A percentile compares a stretch with the other conserved stretches of the same genome.
Evolutionary conservation across 2,888 invertebrate genomes (phyloP).

Genomic region (Parnassius glacialis): DNA sequence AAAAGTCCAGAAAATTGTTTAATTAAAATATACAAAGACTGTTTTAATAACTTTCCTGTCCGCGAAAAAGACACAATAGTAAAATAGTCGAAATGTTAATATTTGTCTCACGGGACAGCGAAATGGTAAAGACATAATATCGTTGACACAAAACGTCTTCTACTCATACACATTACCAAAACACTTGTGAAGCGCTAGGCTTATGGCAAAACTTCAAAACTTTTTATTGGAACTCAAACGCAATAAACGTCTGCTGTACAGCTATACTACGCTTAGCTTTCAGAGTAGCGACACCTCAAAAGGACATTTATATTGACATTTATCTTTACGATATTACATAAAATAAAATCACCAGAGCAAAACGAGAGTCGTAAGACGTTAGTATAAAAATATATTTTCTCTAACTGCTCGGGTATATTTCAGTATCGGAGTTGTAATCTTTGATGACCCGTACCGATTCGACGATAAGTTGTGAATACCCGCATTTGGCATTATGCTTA

Average conservation of each 20-base stretch:
- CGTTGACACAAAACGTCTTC: too few relatives aligned
- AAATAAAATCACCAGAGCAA: conserved; percentile 30
- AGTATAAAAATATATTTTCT: conserved; percentile 26
- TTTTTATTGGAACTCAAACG: too few relatives aligned
- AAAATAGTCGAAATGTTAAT: too few relatives aligned
- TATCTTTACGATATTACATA: conserved; percentile 29
- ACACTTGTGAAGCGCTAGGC: too few relatives aligned
- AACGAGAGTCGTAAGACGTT: conserved; percentile 27
- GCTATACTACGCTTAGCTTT: conserved; percentile 12
- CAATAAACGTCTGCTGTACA: not conserved
- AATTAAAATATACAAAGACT: too few relatives aligned
- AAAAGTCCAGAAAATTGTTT: too few relatives aligned
- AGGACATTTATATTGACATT: conserved; percentile 28
- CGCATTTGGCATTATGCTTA: not conserved
- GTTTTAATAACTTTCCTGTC: too few relatives aligned
- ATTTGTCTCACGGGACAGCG: too few relatives aligned
- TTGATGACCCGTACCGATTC: conserved; percentile 10
- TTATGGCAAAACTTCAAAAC: too few relatives aligned
- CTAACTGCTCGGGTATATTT: conserved; percentile 21
- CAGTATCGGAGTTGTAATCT: conserved; percentile 17
- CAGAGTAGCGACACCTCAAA: conserved; percentile 10
- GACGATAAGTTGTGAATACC: conserved; percentile 1
- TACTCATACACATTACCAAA: too few relatives aligned
- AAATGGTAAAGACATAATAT: too few relatives aligned
- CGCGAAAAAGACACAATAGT: too few relatives aligned